A percentile compares a stretch with the other conserved stretches of the same genome.
phyloP scores from a whole-genome alignment of 1,140 invertebrate species.

The Xylocopa sonorina region DNA sequence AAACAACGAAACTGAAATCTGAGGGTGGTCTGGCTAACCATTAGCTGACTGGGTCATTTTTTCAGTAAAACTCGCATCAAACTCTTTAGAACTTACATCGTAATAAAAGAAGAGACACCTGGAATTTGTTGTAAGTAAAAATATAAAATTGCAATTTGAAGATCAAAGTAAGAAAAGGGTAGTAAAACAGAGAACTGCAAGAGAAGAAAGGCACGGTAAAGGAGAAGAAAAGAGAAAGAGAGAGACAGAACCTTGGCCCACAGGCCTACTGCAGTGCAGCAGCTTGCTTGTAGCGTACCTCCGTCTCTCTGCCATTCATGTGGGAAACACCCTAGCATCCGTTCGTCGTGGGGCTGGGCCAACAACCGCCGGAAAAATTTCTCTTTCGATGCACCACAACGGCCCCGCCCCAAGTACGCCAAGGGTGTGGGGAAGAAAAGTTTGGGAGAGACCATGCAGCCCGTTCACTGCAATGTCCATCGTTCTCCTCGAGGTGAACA shows the following conservation, averaged over 20 bases:
- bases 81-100: too few species aligned
- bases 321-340: conserved; percentile 46
- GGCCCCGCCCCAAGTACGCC: conserved; percentile 41
- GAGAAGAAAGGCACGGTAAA: conserved; percentile 6
- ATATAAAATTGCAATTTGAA: background rate
- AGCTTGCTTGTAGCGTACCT: conserved; percentile 29
- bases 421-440: conserved; percentile 28
- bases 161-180: background rate
- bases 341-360: conserved; percentile 40
- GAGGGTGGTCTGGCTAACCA: background rate
- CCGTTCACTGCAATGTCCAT: conserved; percentile 4
- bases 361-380: conserved; percentile 47
- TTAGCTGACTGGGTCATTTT: background rate
- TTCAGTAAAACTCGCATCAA: background rate
- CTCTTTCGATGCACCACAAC: conserved; percentile 43
- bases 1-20: background rate
- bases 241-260: conserved; percentile 53
- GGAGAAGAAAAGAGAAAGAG: conserved; percentile 24
- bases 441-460: background rate
- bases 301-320: conserved; percentile 44
- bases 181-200: conserved; percentile 38
- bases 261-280: conserved; percentile 43
- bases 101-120: too few species aligned
- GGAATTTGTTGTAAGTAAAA: background rate
- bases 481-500: background rate